Conservation (phyloP, 92 coral and sea anemone species). For the Blastomussa wellsi region DNA sequence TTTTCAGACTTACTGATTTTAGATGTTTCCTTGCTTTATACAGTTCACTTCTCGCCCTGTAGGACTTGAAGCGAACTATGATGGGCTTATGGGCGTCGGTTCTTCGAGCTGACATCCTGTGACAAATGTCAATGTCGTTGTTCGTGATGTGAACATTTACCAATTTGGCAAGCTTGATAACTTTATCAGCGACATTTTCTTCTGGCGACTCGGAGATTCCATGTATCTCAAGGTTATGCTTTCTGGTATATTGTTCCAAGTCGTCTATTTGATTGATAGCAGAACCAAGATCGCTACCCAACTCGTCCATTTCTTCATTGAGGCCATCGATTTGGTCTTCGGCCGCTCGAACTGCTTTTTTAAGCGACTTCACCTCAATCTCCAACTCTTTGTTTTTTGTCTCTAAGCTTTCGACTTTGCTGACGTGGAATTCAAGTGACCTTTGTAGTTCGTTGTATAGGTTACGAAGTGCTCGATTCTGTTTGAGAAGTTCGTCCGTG, state of each 20-base stretch:
- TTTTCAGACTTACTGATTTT: not conserved
- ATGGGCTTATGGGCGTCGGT: not conserved
- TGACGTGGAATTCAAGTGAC: too few species aligned
- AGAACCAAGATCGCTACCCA: not conserved
- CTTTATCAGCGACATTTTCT: not conserved
- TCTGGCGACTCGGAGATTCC: too few species aligned
- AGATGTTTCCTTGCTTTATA: not conserved
- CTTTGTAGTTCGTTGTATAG: too few species aligned
- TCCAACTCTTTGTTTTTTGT: not conserved
- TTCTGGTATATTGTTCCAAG: constrained; percentile 13
- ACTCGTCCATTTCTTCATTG: not conserved
- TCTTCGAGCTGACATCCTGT: not conserved
- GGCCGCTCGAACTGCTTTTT: not conserved
- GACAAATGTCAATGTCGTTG: not conserved
- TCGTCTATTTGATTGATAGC: too few species aligned
- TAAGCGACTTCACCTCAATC: not conserved
- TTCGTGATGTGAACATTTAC: too few species aligned
- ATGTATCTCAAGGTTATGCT: constrained; percentile 7
- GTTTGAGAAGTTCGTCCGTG: not conserved
- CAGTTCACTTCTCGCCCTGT: not conserved
- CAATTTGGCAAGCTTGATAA: too few species aligned
- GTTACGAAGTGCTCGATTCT: not conserved
- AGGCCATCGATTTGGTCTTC: not conserved
- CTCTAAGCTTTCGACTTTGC: too few species aligned
- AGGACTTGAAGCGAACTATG: not conserved